Percentiles rank a stretch among this genome's conserved stretches.
These are phyloP conservation scores for Fukomys damarensis DNA, from an alignment of 2,113 vertebrate species.

Conservation along the genomic window DNA sequence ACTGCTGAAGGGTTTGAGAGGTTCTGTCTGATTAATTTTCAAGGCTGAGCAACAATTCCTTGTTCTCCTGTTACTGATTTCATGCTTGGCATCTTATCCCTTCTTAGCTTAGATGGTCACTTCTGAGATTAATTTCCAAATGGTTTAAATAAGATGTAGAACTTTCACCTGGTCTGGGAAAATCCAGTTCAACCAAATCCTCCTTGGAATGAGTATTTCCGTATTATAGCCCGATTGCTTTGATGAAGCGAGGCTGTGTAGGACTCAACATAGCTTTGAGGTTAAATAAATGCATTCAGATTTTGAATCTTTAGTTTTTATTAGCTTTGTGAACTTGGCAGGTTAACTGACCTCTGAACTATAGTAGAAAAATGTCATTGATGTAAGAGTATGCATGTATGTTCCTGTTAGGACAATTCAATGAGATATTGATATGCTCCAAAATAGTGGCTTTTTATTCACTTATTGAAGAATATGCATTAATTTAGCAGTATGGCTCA, in stretches of 20 bases:
- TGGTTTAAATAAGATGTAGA: background rate
- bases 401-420: background rate
- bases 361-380: background rate
- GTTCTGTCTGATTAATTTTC: background rate
- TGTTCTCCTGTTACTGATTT: conserved; percentile 7
- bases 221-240: background rate
- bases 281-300: background rate
- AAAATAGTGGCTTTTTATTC: background rate
- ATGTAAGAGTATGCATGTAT: background rate
- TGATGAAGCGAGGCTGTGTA: background rate
- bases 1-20: background rate
- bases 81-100: background rate
- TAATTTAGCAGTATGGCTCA: background rate
- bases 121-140: background rate
- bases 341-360: background rate
- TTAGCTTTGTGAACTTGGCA: background rate
- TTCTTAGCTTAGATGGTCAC: background rate
- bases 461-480: background rate
- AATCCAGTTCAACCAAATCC: background rate
- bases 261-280: background rate
- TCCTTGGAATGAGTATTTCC: background rate
- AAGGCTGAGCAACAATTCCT: background rate
- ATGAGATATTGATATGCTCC: background rate
- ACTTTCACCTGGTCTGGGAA: background rate
- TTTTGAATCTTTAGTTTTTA: background rate